Percentiles rank a stretch among this genome's conserved stretches.
phyloP scores from a whole-genome alignment of 2,113 vertebrate species.

The Calyptommatus sinebrachiatus region DNA sequence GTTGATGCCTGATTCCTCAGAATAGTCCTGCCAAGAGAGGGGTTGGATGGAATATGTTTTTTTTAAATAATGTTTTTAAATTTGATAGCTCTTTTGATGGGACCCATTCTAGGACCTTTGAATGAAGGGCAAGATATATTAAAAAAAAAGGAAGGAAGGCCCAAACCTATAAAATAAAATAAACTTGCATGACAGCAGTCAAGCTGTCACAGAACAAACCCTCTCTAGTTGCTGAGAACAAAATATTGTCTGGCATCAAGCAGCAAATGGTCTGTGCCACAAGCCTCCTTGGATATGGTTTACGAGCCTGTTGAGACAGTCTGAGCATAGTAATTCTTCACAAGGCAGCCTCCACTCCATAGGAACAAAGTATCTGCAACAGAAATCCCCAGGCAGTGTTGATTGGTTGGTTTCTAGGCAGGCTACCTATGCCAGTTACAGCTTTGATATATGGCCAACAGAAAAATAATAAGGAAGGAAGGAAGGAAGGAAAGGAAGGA shows the following conservation, averaged over 20 bases:
- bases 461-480: conserved; percentile 13
- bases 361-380: conserved; percentile 3
- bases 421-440: conserved; percentile 3
- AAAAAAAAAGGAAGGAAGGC: no score
- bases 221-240: background rate
- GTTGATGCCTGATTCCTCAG: no score
- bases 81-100: no score
- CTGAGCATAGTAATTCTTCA: background rate
- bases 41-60: no score
- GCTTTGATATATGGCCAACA: conserved; percentile 12
- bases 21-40: no score
- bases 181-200: background rate
- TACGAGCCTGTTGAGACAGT: background rate
- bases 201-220: background rate
- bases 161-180: no score
- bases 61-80: no score
- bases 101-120: no score
- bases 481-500: background rate
- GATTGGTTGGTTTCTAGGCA: conserved; percentile 24
- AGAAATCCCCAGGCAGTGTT: conserved; percentile 16
- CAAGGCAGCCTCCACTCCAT: background rate
- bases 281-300: conserved; percentile 2
- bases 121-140: no score
- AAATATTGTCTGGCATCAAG: background rate
- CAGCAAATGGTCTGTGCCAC: background rate